These are phyloP conservation scores for Carassius gibelio DNA, from an alignment of 2,113 vertebrate genomes.

Conservation along the genomic window DNA sequence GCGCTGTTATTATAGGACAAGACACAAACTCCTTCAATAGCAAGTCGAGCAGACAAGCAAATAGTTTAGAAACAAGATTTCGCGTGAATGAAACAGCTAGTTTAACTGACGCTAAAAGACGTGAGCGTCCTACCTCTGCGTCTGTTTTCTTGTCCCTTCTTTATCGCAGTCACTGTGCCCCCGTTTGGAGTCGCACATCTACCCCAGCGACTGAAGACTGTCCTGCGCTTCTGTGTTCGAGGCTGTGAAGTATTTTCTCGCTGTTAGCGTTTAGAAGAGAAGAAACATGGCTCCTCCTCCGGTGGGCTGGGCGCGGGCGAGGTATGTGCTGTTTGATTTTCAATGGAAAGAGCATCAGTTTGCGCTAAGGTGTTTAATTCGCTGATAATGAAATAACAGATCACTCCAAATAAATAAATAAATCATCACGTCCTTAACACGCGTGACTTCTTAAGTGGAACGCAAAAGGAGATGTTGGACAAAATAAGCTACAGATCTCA, in stretches of 20 bases:
- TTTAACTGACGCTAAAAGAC: conserved; percentile 3
- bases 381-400: background rate
- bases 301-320: conserved; percentile 30
- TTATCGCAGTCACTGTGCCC: conserved; percentile 66
- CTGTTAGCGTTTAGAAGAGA: conserved; percentile 44
- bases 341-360: background rate
- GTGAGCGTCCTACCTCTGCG: conserved; percentile 67
- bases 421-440: background rate
- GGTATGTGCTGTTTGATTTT: conserved; percentile 4
- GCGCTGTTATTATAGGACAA: background rate
- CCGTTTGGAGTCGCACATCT: conserved; percentile 68
- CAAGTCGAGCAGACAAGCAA: background rate
- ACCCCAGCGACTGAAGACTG: conserved; percentile 69
- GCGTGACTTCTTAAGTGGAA: background rate
- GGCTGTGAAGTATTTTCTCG: conserved; percentile 67
- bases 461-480: background rate
- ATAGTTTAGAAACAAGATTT: background rate
- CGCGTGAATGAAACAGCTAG: background rate
- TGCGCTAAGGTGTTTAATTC: background rate
- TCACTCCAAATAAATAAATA: background rate
- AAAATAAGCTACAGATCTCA: background rate
- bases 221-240: conserved; percentile 72
- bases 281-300: conserved; percentile 67
- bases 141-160: conserved; percentile 57
- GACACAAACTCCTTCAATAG: background rate